phyloP scores from a whole-genome alignment of 2,888 invertebrate genomes.

The Xanthorhoe spadicearia region DNA sequence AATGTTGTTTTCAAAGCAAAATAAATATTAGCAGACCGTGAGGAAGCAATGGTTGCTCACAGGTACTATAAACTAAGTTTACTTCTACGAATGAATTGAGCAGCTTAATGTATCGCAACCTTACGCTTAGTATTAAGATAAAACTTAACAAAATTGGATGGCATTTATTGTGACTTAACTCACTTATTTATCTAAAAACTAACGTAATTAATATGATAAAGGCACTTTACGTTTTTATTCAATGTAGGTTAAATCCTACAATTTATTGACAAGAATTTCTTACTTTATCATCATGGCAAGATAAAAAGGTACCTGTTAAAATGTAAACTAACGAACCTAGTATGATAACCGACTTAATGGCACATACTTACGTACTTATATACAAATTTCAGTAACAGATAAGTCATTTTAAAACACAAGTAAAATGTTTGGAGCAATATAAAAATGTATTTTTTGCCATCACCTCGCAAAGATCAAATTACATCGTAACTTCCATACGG shows the following conservation, averaged over 20 bases:
- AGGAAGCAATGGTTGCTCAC: conserved; percentile 62
- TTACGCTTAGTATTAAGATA: conserved; percentile 67
- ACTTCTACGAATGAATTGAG: conserved; percentile 82
- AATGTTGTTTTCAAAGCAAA: conserved; percentile 40
- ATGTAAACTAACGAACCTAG: conserved; percentile 77
- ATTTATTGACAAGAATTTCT: conserved; percentile 80
- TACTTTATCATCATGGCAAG: conserved; percentile 84
- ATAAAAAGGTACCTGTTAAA: conserved; percentile 84
- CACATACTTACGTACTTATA: conserved; percentile 68
- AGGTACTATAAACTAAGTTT: conserved; percentile 66
- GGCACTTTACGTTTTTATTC: conserved; percentile 76
- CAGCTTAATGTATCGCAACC: conserved; percentile 78
- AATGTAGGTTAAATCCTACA: conserved; percentile 69
- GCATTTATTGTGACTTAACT: conserved; percentile 85
- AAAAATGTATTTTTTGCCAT: conserved; percentile 59
- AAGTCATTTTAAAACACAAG: conserved; percentile 15
- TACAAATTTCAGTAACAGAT: conserved; percentile 46
- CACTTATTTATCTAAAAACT: conserved; percentile 75
- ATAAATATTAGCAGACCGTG: conserved; percentile 40
- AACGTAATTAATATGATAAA: conserved; percentile 79
- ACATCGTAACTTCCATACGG: conserved; percentile 72
- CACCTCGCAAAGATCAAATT: conserved; percentile 63
- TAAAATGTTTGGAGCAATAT: conserved; percentile 18
- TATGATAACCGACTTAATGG: conserved; percentile 82
- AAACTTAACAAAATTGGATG: conserved; percentile 85